phyloP scores from a whole-genome alignment of 92 coral and sea anemone species.

The Montipora capitata region DNA sequence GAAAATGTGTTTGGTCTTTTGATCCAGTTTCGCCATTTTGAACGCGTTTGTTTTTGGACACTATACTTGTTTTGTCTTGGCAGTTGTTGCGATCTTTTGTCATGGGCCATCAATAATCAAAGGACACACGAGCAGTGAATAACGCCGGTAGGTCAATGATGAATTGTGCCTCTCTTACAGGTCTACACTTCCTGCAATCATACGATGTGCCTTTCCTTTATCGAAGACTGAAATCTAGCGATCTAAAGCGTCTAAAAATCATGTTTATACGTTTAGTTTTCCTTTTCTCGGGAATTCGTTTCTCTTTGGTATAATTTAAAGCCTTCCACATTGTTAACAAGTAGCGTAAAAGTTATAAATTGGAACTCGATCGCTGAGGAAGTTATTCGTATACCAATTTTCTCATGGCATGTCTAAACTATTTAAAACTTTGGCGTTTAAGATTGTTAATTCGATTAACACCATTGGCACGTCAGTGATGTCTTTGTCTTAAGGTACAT shows the following conservation, averaged over 20 bases:
- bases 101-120: neutral
- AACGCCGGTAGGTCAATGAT: neutral
- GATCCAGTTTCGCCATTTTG: neutral
- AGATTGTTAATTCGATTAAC: too few species aligned
- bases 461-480: too few species aligned
- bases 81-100: conserved; percentile 1
- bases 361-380: neutral
- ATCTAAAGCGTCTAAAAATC: too few species aligned
- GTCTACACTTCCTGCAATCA: neutral
- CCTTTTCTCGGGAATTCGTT: neutral
- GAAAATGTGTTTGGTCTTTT: neutral
- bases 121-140: neutral
- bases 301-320: neutral
- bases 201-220: neutral
- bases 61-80: neutral
- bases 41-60: neutral
- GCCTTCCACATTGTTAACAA: neutral
- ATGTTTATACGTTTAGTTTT: too few species aligned
- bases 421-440: too few species aligned
- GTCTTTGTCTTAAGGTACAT: too few species aligned
- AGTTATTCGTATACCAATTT: too few species aligned
- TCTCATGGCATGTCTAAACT: too few species aligned
- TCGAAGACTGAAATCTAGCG: too few species aligned
- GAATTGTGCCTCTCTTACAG: neutral
- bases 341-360: neutral